These are phyloP conservation scores for Cyanoliseus patagonus DNA, from an alignment of 2,113 vertebrate genomes.

Conservation along the genomic window DNA sequence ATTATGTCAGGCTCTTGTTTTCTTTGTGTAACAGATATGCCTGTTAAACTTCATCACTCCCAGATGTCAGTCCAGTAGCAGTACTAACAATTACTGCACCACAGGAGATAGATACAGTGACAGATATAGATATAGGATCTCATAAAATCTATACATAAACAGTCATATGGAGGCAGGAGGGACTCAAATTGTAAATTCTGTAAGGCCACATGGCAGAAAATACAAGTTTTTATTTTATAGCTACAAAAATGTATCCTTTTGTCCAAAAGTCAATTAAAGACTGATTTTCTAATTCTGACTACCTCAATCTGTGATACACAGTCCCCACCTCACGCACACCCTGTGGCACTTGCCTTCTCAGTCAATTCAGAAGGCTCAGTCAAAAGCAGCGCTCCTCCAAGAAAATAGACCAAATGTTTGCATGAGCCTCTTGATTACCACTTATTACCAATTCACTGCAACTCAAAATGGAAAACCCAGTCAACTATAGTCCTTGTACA, in stretches of 20 bases:
- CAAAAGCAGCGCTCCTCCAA: not conserved
- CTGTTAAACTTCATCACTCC: not conserved
- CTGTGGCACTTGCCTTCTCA: not conserved
- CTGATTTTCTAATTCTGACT: not conserved
- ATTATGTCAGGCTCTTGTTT: not conserved
- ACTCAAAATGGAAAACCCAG: not conserved
- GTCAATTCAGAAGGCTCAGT: not conserved
- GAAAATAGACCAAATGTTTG: not conserved
- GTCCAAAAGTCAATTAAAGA: not conserved
- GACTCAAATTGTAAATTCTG: not conserved
- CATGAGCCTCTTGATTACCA: not conserved
- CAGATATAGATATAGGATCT: not conserved
- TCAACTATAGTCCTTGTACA: not conserved
- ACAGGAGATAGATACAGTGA: not conserved
- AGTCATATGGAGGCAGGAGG: not conserved
- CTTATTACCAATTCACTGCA: not conserved
- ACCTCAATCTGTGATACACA: not conserved
- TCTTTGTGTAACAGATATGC: not conserved
- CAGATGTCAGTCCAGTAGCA: not conserved
- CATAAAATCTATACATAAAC: not conserved
- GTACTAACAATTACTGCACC: not conserved
- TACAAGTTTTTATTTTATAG: not conserved
- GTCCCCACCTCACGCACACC: fast-evolving
- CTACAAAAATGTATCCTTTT: not conserved
- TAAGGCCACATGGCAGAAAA: not conserved